Evolutionary conservation across 2,113 vertebrate genomes (phyloP).

Genomic region (Sprattus sprattus): DNA sequence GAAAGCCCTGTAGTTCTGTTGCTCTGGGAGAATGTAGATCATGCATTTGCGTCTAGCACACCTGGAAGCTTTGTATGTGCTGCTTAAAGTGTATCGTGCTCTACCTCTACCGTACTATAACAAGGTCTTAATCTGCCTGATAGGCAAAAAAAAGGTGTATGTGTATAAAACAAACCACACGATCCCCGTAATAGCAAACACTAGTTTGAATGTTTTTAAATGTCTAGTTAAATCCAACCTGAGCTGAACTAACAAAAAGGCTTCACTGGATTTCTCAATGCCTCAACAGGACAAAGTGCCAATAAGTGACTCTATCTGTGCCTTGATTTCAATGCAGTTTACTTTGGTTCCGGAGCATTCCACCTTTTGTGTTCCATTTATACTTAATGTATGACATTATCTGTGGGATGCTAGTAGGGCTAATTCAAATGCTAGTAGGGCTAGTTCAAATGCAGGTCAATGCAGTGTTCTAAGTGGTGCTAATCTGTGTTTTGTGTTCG

Average conservation of each 20-base stretch:
- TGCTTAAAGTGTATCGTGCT: not conserved
- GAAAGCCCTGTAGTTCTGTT: not conserved
- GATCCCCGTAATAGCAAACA: not conserved
- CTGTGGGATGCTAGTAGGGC: not conserved
- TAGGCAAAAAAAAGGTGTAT: not conserved
- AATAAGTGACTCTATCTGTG: constrained; percentile 35
- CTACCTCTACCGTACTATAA: not conserved
- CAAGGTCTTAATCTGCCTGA: not conserved
- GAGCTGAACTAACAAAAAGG: not conserved
- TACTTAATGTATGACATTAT: not conserved
- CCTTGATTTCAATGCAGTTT: constrained; percentile 39
- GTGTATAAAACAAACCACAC: not conserved
- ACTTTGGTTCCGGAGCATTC: not conserved
- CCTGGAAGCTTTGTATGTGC: not conserved
- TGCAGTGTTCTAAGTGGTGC: not conserved
- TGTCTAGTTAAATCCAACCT: not conserved
- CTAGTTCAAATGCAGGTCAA: constrained; percentile 10
- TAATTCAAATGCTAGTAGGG: not conserved
- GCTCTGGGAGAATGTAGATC: not conserved
- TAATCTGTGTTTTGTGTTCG: not conserved
- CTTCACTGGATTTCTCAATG: not conserved
- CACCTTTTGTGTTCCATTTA: not conserved
- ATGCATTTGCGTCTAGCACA: not conserved
- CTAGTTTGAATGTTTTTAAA: not conserved
- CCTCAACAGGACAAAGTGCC: constrained; percentile 12